Evolutionary conservation across 2,888 invertebrate species (phyloP).

Genomic region (Anodontia alba): DNA sequence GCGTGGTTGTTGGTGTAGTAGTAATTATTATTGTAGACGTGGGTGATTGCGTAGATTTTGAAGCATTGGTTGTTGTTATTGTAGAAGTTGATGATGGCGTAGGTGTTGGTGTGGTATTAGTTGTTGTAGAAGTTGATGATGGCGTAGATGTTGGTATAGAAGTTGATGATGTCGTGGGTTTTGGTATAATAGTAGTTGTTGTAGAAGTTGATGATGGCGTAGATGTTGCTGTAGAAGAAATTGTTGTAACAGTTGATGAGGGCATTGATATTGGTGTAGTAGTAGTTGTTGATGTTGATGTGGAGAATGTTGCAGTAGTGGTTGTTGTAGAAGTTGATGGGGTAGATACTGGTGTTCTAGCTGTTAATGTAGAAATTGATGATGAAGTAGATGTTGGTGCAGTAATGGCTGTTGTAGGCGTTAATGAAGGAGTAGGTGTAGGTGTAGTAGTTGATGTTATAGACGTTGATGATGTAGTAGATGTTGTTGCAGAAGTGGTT

Average conservation of each 20-base stretch:
- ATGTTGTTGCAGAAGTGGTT: neutral
- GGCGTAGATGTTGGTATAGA: slow-evolving; percentile 1
- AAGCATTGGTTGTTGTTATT: too few relatives aligned
- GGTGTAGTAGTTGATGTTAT: neutral
- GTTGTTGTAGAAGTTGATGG: neutral
- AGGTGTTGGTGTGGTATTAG: slow-evolving; percentile 13
- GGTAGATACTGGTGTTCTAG: neutral
- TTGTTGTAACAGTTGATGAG: too few relatives aligned
- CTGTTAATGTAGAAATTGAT: neutral
- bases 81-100: slow-evolving; percentile 11
- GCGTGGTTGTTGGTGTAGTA: too few relatives aligned
- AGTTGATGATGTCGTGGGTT: neutral
- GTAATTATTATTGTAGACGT: too few relatives aligned
- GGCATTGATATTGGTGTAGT: neutral
- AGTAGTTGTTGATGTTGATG: neutral
- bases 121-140: slow-evolving; percentile 22
- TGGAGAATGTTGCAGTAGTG: neutral
- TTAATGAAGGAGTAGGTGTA: neutral
- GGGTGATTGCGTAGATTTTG: too few relatives aligned
- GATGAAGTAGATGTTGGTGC: neutral
- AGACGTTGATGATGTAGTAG: neutral
- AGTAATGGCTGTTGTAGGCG: neutral
- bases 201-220: too few relatives aligned
- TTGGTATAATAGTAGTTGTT: too few relatives aligned
- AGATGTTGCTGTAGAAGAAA: too few relatives aligned